Percentiles rank a stretch among this genome's conserved stretches.
These are phyloP conservation scores for Aelia acuminata DNA, from an alignment of 2,888 invertebrate species.

Conservation along the genomic window DNA sequence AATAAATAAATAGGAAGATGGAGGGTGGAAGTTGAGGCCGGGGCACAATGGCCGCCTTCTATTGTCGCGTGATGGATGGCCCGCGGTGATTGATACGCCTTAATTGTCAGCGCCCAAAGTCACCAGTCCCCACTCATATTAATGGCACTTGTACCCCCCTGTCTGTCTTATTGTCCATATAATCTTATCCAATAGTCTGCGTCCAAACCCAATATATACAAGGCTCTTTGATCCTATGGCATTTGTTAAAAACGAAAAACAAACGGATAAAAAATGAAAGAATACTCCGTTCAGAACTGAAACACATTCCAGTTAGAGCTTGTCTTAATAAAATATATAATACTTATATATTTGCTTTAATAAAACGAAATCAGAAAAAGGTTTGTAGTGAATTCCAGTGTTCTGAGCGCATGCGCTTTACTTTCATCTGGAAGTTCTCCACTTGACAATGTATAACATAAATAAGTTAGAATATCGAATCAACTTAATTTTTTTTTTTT, in stretches of 20 bases:
- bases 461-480: no score
- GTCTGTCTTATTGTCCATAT: background rate
- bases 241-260: background rate
- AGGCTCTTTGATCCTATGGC: background rate
- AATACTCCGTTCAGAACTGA: no score
- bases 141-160: conserved; percentile 30
- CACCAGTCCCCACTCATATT: conserved; percentile 28
- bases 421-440: no score
- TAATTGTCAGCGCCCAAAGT: conserved; percentile 30
- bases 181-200: background rate
- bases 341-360: no score
- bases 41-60: conserved; percentile 48
- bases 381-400: no score
- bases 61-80: conserved; percentile 54
- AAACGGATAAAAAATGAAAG: no score
- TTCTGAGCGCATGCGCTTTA: no score
- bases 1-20: conserved; percentile 56
- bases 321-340: no score
- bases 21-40: conserved; percentile 39
- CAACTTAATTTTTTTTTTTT: no score
- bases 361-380: no score
- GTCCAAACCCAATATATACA: background rate
- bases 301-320: no score
- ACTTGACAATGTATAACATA: no score
- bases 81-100: conserved; percentile 48